Base-by-base conservation (phyloP, 2,113 vertebrate genomes). In the Maylandia zebra region DNA sequence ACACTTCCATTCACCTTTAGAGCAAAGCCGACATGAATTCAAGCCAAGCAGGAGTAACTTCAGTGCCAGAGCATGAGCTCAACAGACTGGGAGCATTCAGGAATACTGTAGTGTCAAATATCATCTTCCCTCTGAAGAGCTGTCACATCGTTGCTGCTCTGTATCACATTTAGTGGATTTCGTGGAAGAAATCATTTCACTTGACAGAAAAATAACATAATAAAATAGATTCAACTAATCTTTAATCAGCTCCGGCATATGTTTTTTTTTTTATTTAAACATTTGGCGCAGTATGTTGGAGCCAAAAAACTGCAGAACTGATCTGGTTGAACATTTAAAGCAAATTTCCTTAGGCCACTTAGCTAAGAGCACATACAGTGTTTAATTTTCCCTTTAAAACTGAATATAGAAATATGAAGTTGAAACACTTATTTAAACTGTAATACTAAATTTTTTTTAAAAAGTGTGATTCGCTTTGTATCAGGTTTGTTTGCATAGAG, bases 41-140 rank as follows among this genome's bases (percentile, higher is more conserved):
- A 83, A 89, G 71, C 78, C 59, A 66, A 88, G 88, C 61, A 83
- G 41, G 66, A 59, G 50, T 66, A 53, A 84, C 34, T 59, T 48
- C 22, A 90, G 50, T 32, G 4, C 32, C 48, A 66, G 59, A 61
- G 34, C 81, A 84, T 88, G 86, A 93, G 90, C 83, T 92, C 53
- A 84, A 79, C 89, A 85, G 82, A 82, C 4, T 2, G 24, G 43
- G n/a, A 81, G 81, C 81, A 90, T 89, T 83, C 81, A 82, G 78
- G 27, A 85, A 71, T 30, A 34, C 41, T 22, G 16, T 69, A 61
- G n/a, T 85, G 57, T 84, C 80, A 89, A 88, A 84, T 83, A 38
- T 53, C 14, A 3, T 89, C 48, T 78, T 81, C 56, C 78, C 79
- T 52, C 41, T 85, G 52, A 71, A 71, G 61, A 90, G 78, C 30